Base-by-base conservation (phyloP, 2,888 invertebrate species). In the Sabatieria punctata region DNA sequence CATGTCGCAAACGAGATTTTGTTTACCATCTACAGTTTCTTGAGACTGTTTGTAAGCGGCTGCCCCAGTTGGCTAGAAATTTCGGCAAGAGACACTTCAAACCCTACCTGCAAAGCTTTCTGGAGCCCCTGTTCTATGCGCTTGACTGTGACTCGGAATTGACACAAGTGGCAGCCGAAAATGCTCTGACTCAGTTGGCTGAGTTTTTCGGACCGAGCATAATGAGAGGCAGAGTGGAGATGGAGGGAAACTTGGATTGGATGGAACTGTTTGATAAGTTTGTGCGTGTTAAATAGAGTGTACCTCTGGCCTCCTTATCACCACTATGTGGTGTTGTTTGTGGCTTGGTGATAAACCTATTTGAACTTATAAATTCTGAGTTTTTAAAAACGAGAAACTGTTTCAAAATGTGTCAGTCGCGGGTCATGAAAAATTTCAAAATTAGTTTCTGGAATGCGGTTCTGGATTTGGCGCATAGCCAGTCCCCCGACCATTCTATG, bases 41-140 rank as follows among this genome's bases (percentile, higher is more conserved):
- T 45, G 73, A 74, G 56, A 70, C 73, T 2, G 52, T 73, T 1
- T 73, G 72, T 58, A 71, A 70, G 60, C 66, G 68, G 59, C 56
- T 74, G 22, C 71, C 72, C 18, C 58, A 60, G 25, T 60, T 74
- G 26, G 71, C 68, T 30, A 68, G 66, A 52, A 68, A 68, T 8
- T 51, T 73, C 38, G 72, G 71, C 19, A 73, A 73, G 55, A 63
- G 65, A 49, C 56, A 58, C n/a, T 73, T 74, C 57, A 74, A 74
- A 55, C 57, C 62, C 47, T 60, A 69, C 47, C 55, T 73, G 42
- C 71, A 72, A 42, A 49, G 60, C 22, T 72, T 73, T 56, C 63
- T 73, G 49, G 73, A 73, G 51, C 57, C 66, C 6, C 63, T 74
- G 21, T 73, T 73, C 54, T 69, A 69, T 53, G 66, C 69, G 46